These are phyloP conservation scores for Margaritifera margaritifera DNA, from an alignment of 2,888 invertebrate genomes.

Conservation along the genomic window DNA sequence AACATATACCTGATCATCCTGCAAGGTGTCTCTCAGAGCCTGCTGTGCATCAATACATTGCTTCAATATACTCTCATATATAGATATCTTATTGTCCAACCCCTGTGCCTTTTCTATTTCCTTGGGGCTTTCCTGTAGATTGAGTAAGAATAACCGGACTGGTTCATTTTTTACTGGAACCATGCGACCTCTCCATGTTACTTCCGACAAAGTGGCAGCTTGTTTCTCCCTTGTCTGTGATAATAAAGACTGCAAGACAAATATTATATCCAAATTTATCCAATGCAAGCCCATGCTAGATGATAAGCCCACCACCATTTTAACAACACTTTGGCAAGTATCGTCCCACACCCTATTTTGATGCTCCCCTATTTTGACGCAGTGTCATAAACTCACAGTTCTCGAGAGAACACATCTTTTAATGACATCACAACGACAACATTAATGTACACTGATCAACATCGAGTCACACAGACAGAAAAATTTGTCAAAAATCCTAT, in stretches of 20 bases:
- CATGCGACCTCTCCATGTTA: constrained; percentile 90
- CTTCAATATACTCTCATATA: constrained; percentile 92
- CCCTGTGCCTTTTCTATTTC: constrained; percentile 68
- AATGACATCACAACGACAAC: no score
- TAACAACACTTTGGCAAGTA: no score
- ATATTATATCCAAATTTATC: no score
- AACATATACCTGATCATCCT: constrained; percentile 73
- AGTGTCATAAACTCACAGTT: no score
- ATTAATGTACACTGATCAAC: no score
- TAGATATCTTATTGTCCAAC: constrained; percentile 81
- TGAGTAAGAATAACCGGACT: constrained; percentile 68
- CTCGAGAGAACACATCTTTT: no score
- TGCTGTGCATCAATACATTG: constrained; percentile 96
- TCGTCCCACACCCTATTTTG: no score
- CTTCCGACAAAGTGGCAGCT: constrained; percentile 85
- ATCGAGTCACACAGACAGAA: no score
- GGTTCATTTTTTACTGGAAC: constrained; percentile 88
- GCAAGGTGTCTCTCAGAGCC: constrained; percentile 83
- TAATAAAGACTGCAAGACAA: constrained; percentile 79
- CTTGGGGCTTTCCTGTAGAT: constrained; percentile 63
- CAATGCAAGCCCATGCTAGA: no score
- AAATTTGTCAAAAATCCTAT: no score
- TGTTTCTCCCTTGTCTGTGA: constrained; percentile 89
- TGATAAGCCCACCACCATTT: no score
- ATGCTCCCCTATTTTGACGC: no score